These are phyloP conservation scores for Drosophila jambulina DNA, from an alignment of 1,140 invertebrate genomes.

Conservation along the genomic window DNA sequence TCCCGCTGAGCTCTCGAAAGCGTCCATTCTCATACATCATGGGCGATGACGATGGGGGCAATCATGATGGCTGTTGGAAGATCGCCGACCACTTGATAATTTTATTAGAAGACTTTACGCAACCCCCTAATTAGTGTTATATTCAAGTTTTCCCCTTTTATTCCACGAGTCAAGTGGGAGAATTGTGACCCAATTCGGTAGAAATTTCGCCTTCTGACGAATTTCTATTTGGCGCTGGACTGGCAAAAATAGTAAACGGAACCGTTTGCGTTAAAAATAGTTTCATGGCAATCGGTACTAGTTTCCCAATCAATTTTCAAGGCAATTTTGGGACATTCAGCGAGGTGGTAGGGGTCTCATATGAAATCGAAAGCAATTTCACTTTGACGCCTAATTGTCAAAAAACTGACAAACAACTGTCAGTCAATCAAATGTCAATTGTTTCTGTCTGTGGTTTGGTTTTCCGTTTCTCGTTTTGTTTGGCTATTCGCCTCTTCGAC, in stretches of 20 bases:
- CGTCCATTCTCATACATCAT: slow-evolving; percentile 50
- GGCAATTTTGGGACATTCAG: slow-evolving; percentile 37
- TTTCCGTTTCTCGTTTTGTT: slow-evolving; percentile 5
- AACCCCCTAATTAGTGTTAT: slow-evolving; percentile 66
- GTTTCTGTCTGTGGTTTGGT: slow-evolving; percentile 50
- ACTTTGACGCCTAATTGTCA: slow-evolving; percentile 75
- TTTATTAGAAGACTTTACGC: slow-evolving; percentile 61
- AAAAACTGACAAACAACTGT: slow-evolving; percentile 76
- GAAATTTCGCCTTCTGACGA: slow-evolving; percentile 34
- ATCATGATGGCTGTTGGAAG: slow-evolving; percentile 27
- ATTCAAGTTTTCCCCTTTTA: slow-evolving; percentile 39
- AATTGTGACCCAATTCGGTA: slow-evolving; percentile 59
- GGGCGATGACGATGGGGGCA: slow-evolving; percentile 32
- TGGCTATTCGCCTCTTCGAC: slow-evolving; percentile 1
- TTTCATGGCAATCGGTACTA: slow-evolving; percentile 32
- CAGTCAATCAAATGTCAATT: slow-evolving; percentile 77
- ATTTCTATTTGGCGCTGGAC: background rate
- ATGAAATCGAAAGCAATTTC: slow-evolving; percentile 78
- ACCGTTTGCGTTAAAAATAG: slow-evolving; percentile 54
- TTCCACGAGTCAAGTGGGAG: slow-evolving; percentile 55
- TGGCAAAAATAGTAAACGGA: slow-evolving; percentile 54
- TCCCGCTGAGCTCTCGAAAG: slow-evolving; percentile 49
- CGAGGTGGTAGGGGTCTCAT: background rate
- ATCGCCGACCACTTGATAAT: slow-evolving; percentile 63
- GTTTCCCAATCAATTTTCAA: slow-evolving; percentile 70